Evolutionary conservation across 53 echinoderm and acorn worm genomes (phyloP).

Genomic region (Astropecten irregularis): DNA sequence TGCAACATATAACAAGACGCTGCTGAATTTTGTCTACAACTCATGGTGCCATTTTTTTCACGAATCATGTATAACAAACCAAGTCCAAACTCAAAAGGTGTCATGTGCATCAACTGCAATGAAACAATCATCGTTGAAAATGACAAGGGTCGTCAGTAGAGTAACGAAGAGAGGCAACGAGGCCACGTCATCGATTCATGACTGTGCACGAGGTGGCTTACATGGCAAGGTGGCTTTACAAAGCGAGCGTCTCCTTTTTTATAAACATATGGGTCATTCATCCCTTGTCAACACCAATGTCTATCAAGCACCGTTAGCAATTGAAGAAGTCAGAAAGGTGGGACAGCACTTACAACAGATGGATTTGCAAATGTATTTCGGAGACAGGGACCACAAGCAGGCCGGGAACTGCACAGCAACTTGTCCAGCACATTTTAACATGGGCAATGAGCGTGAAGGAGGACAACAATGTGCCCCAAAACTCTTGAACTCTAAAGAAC

Average conservation of each 20-base stretch:
- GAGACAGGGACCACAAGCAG: not conserved
- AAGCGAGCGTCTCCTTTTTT: not conserved
- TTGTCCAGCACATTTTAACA: not conserved
- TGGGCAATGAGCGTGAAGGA: constrained; percentile 11
- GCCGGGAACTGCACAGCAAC: constrained; percentile 4
- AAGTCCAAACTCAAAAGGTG: not conserved
- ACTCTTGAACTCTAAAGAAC: not conserved
- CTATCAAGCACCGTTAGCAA: not conserved
- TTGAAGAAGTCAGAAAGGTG: not conserved
- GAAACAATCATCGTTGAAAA: not conserved
- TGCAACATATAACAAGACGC: constrained; percentile 5
- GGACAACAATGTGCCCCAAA: not conserved
- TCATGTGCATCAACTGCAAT: constrained; percentile 1
- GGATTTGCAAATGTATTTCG: not conserved
- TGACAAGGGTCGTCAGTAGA: no score
- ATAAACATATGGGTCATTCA: not conserved
- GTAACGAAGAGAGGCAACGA: no score
- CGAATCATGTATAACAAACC: not conserved
- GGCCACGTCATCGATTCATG: no score
- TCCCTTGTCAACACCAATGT: not conserved
- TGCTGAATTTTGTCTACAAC: constrained; percentile 15
- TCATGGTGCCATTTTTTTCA: not conserved
- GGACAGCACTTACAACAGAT: not conserved
- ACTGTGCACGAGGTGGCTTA: no score
- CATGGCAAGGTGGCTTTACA: no score